Conservation (phyloP, 2,113 vertebrate genomes). For the Laterallus jamaicensis region DNA sequence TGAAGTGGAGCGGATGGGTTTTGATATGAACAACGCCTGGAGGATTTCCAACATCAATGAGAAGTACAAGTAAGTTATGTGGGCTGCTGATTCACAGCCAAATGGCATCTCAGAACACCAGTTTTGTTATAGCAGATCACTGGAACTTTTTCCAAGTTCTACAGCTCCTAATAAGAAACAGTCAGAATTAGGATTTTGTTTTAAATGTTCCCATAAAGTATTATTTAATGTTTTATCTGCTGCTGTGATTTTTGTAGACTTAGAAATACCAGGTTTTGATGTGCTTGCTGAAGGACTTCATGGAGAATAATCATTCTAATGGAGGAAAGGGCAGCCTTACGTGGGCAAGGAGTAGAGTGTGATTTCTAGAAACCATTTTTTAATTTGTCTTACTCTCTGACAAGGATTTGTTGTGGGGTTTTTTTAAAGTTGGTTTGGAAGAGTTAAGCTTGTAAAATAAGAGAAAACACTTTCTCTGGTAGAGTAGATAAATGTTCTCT, state of each 20-base stretch:
- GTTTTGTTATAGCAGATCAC: background rate
- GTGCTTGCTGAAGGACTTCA: background rate
- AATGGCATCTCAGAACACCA: background rate
- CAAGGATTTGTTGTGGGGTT: background rate
- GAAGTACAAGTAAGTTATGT: conserved; percentile 89
- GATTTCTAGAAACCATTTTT: background rate
- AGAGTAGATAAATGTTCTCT: background rate
- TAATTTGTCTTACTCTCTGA: background rate
- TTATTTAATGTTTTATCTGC: background rate
- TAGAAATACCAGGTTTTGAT: background rate
- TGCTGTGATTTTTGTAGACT: background rate
- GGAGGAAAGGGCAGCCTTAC: background rate
- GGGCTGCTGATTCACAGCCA: background rate
- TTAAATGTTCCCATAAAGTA: background rate
- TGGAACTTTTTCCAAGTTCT: conserved; percentile 9
- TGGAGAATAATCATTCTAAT: background rate
- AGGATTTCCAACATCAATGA: conserved; percentile 98
- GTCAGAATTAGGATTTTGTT: background rate
- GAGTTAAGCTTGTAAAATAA: background rate
- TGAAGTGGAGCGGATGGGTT: conserved; percentile 97
- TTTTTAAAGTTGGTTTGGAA: background rate
- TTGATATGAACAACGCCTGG: conserved; percentile 98
- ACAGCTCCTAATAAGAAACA: background rate
- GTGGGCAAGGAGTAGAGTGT: background rate
- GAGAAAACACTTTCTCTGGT: background rate